phyloP scores from a whole-genome alignment of 1,140 invertebrate genomes.

The Arctopsyche grandis region DNA sequence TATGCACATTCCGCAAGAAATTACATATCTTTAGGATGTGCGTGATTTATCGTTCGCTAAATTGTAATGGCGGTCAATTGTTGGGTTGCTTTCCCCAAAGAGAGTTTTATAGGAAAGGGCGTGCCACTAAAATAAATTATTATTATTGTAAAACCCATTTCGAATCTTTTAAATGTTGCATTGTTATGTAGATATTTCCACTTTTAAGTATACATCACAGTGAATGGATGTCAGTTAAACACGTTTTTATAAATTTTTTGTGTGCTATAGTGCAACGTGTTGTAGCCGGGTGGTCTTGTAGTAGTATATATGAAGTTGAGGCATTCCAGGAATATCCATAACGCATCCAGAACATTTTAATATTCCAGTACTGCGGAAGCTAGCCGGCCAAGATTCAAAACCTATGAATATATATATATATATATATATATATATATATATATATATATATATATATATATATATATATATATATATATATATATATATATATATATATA shows the following conservation, averaged over 20 bases:
- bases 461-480: too few relatives aligned
- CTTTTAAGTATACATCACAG: neutral
- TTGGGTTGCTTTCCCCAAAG: neutral
- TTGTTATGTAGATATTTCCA: neutral
- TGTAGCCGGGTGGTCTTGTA: conserved; percentile 19
- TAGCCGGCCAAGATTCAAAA: neutral
- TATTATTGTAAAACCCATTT: neutral
- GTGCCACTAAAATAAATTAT: conserved; percentile 8
- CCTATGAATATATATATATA: neutral
- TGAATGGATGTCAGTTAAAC: neutral
- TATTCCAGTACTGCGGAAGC: conserved; percentile 3
- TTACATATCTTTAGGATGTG: neutral
- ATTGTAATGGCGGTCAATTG: conserved; percentile 20
- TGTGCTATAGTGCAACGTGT: neutral
- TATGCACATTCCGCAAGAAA: neutral
- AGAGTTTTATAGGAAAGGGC: neutral
- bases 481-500: too few relatives aligned
- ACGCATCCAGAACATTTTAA: neutral
- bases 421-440: too few relatives aligned
- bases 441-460: too few relatives aligned
- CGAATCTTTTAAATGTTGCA: conserved; percentile 11
- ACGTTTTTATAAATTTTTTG: neutral
- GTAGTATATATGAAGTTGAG: too few relatives aligned
- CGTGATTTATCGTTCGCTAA: conserved; percentile 1
- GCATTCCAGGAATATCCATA: conserved; percentile 34